Conservation (phyloP, 2,113 vertebrate genomes). For the Syngnathus scovelli region DNA sequence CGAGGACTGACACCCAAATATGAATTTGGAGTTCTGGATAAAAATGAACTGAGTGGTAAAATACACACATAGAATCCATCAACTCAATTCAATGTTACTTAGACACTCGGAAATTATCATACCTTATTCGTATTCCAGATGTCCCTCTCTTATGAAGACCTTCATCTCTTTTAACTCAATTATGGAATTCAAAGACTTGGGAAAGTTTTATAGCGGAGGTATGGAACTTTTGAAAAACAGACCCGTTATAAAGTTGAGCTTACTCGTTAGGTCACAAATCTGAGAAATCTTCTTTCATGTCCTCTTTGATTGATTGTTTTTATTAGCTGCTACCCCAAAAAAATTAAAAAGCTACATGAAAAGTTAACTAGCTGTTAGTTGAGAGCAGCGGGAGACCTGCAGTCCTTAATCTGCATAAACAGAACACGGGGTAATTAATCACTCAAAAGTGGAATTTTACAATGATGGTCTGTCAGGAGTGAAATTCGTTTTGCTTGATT, state of each 20-base stretch:
- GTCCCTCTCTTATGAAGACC: neutral
- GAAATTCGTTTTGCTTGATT: conserved; percentile 29
- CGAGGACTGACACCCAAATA: conserved; percentile 6
- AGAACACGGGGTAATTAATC: conserved; percentile 36
- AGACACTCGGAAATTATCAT: neutral
- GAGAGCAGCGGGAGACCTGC: conserved; percentile 4
- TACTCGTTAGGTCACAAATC: neutral
- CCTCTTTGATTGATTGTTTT: conserved; percentile 6
- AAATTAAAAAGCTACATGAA: conserved; percentile 4
- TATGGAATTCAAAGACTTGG: conserved; percentile 10
- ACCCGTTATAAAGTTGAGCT: conserved; percentile 4
- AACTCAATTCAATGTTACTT: neutral
- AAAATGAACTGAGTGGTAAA: neutral
- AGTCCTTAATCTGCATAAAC: conserved; percentile 26
- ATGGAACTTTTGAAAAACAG: conserved; percentile 25
- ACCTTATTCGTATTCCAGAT: neutral
- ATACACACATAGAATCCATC: neutral
- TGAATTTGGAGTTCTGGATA: neutral
- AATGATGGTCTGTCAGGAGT: conserved; percentile 20
- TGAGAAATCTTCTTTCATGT: neutral
- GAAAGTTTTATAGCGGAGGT: neutral
- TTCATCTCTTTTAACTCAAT: conserved; percentile 3
- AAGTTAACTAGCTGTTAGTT: conserved; percentile 12
- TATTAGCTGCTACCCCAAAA: neutral
- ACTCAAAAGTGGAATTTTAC: conserved; percentile 21